Percentiles rank a stretch among this genome's conserved stretches.
Evolutionary conservation across 1,140 invertebrate species (phyloP).

Genomic region (Formica exsecta): DNA sequence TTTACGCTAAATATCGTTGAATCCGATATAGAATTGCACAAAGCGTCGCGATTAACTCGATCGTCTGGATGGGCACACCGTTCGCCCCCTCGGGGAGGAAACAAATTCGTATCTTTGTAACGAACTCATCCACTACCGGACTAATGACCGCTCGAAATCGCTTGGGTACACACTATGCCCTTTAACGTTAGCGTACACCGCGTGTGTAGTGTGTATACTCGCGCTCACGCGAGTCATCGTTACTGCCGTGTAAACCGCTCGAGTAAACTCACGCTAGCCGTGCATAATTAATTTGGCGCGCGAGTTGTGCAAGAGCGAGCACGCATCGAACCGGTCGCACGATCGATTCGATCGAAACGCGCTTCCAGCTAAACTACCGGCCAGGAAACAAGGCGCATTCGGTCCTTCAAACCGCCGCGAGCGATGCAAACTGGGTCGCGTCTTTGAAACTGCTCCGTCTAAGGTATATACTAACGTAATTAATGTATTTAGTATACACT

Average conservation of each 20-base stretch:
- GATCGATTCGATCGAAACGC: constrained; percentile 47
- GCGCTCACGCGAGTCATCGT: constrained; percentile 48
- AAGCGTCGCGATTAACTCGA: constrained; percentile 44
- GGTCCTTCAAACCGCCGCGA: background rate
- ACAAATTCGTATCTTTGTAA: constrained; percentile 58
- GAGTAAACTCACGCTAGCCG: constrained; percentile 47
- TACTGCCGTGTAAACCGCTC: constrained; percentile 40
- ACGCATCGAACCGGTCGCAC: constrained; percentile 36
- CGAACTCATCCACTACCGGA: constrained; percentile 35
- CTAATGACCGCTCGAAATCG: constrained; percentile 50
- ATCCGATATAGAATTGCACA: constrained; percentile 2
- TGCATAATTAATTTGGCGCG: constrained; percentile 52
- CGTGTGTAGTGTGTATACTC: background rate
- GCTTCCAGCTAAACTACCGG: background rate
- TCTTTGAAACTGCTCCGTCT: constrained; percentile 15
- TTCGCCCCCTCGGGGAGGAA: background rate
- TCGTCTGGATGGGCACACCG: background rate
- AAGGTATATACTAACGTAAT: constrained; percentile 42
- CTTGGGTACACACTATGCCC: constrained; percentile 43
- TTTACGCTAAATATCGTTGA: background rate
- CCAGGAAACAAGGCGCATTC: background rate
- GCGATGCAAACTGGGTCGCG: constrained; percentile 17
- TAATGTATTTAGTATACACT: constrained; percentile 49
- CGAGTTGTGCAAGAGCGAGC: constrained; percentile 31
- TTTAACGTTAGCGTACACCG: constrained; percentile 24